Evolutionary conservation across 2,888 invertebrate species (phyloP), one percentile per base, ranked within the genome.

Genomic region (Ceramica pisi): DNA sequence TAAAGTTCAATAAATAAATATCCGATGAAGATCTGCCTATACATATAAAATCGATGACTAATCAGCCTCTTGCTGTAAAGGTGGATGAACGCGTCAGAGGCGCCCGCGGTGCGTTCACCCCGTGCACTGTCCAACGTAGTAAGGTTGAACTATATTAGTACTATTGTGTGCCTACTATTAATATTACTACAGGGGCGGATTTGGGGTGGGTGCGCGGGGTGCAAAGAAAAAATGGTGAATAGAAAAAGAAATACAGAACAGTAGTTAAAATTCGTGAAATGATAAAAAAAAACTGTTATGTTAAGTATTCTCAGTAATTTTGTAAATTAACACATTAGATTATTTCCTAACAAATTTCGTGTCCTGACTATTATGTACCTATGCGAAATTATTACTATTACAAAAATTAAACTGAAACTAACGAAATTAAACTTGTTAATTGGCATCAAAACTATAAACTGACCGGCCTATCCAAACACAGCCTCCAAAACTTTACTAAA

Each of bases 21-120:
- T n/a, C 8, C 48, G 70, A 80, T 75, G 73, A 82, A 75, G 80
- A 81, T 80, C 82, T 76, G 79, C 74, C 82, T 85, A 84, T 84
- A n/a, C n/a, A n/a, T n/a, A 84, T 85, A 75, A 85, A 87, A 86
- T 87, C 86, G 83, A 87, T 89, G 89, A 90, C 82, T 89, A 90
- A 89, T 87, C 77, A 65, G 72, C 66, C 64, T 61, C 77, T 77
- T 60, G 70, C 67, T 79, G 78, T 72, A 82, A 86, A 88, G 89
- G 89, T 88, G 78, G 85, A 85, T 83, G 88, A 73, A 86, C 87
- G 84, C 79, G 62, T 75, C 81, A 79, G 78, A 73, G 72, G 73
- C 78, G 80, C 56, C 74, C 56, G 63, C 71, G 72, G 90, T 86
- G 71, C 90, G 80, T 91, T 91, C 90, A 91, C 89, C 91, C 83